phyloP scores from a whole-genome alignment of 2,113 vertebrate species.

The Lagopus leucura region DNA sequence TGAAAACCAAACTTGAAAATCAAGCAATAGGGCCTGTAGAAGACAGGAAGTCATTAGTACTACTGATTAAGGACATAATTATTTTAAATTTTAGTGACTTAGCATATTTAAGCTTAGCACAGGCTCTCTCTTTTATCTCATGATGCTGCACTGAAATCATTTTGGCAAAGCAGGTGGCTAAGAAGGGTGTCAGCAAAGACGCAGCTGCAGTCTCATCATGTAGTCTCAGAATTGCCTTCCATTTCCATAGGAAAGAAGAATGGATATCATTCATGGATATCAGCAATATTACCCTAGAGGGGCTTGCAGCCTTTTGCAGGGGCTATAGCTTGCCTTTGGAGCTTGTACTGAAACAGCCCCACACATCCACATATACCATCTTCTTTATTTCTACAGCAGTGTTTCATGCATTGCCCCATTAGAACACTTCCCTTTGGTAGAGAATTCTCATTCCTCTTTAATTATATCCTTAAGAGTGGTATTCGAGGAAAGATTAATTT shows the following conservation, averaged over 20 bases:
- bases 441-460: slow-evolving; percentile 60
- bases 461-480: slow-evolving; percentile 69
- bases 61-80: slow-evolving; percentile 43
- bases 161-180: slow-evolving; percentile 56
- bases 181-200: slow-evolving; percentile 58
- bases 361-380: accelerated
- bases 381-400: not conserved
- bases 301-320: not conserved
- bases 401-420: slow-evolving; percentile 34
- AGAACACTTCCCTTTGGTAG: slow-evolving; percentile 55
- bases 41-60: slow-evolving; percentile 12
- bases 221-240: slow-evolving; percentile 29
- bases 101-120: slow-evolving; percentile 56
- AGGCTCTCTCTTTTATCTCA: slow-evolving; percentile 20
- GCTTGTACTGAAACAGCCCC: not conserved
- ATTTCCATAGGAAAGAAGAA: not conserved
- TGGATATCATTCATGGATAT: not conserved
- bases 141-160: slow-evolving; percentile 36
- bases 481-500: slow-evolving; percentile 69
- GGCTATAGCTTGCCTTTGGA: not conserved
- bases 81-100: slow-evolving; percentile 57
- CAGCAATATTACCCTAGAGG: not conserved
- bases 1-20: slow-evolving; percentile 3
- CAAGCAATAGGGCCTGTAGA: not conserved
- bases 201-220: slow-evolving; percentile 46